Base-by-base conservation (phyloP, 2,888 invertebrate genomes). In the Dicranocentrus wangi region DNA sequence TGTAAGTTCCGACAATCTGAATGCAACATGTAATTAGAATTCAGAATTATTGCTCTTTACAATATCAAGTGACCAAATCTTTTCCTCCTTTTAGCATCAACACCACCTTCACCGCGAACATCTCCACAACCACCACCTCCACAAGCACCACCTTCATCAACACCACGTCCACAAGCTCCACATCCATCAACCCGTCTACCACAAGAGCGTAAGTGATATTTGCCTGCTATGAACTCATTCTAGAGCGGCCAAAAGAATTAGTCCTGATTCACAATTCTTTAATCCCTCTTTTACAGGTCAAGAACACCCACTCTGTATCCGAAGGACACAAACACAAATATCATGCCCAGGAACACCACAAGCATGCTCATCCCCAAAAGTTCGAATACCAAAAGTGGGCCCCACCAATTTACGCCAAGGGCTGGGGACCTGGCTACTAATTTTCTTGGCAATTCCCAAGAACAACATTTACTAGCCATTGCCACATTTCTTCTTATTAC, bases 161-260 rank as follows among this genome's bases (percentile, higher is more conserved):
- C 17, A 53, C 17, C 80, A 82, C 21, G 8, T 82, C 47, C 71
- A 80, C 71, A 82, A 82, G 82, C 80, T 80, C 43, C 82, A 82
- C 75, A 66, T 82, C 42, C 82, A 82, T 53, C 82, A 82, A 23
- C 82, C 82, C 19, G 80, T 82, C 75, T 82, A 82, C 80, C 82
- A 82, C 80, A 82, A 82, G 76, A 80, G 73, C 61, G 82, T 80
- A 80, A 80, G 70, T 70, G 15, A 10, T 53, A 3, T 13, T 10
- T 10, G n/a, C 32, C 32, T 32, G 10, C 32, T 32, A 32, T 32
- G n/a, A n/a, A n/a, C n/a, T n/a, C n/a, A n/a, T n/a, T n/a, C n/a
- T n/a, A n/a, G n/a, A n/a, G n/a, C n/a, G n/a, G n/a, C n/a, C n/a
- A n/a, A n/a, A n/a, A n/a, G n/a, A n/a, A n/a, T n/a, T n/a, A n/a